Conservation (phyloP, 1,140 invertebrate species). For the Neodiprion fabricii region DNA sequence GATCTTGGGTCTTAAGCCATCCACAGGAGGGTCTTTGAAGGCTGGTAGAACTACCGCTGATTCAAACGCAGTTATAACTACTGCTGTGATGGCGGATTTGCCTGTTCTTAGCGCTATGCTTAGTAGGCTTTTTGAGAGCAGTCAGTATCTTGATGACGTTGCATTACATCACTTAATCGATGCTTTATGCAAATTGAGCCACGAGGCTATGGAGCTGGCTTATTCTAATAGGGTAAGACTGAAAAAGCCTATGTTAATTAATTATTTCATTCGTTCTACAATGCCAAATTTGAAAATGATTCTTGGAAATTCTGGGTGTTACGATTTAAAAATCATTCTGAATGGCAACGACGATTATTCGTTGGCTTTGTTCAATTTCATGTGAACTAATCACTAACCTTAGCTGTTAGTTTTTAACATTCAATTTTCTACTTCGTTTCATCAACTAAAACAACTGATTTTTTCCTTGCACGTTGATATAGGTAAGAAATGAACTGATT, state of each 20-base stretch:
- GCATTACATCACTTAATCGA: slow-evolving; percentile 96
- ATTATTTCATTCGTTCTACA: slow-evolving; percentile 15
- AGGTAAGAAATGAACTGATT: not conserved
- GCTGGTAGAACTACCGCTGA: slow-evolving; percentile 75
- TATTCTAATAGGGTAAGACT: slow-evolving; percentile 85
- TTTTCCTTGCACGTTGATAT: slow-evolving; percentile 13
- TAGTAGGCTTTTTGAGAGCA: slow-evolving; percentile 92
- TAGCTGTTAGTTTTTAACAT: too few species aligned
- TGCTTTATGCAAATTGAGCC: slow-evolving; percentile 93
- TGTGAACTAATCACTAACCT: too few species aligned
- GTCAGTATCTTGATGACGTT: slow-evolving; percentile 92
- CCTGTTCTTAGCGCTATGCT: slow-evolving; percentile 93
- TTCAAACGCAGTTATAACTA: slow-evolving; percentile 92
- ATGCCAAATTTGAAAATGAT: too few species aligned
- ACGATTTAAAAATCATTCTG: too few species aligned
- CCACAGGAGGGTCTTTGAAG: slow-evolving; percentile 90
- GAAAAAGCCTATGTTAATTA: slow-evolving; percentile 5
- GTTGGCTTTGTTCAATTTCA: too few species aligned
- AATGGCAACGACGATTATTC: too few species aligned
- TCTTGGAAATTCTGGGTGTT: too few species aligned
- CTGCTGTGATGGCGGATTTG: slow-evolving; percentile 94
- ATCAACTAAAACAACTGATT: too few species aligned
- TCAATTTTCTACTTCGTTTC: too few species aligned
- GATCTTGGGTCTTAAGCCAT: slow-evolving; percentile 96
- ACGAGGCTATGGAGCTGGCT: slow-evolving; percentile 97